A percentile compares a stretch with the other conserved stretches of the same genome.
Conservation (phyloP, 1,140 invertebrate species). For the Bicyclus anynana region DNA sequence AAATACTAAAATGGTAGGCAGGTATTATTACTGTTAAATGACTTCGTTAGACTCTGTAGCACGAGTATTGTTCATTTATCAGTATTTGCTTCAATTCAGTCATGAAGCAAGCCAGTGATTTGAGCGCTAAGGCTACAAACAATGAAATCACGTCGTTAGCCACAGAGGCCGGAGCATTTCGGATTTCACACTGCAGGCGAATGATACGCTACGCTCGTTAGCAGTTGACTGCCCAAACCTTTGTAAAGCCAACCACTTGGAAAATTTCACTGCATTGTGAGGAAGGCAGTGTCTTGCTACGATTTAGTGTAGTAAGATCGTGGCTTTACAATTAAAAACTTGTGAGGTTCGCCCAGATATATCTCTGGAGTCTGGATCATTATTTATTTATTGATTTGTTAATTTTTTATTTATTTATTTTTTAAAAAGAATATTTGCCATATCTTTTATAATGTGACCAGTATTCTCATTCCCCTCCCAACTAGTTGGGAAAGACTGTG, state of each 20-base stretch:
- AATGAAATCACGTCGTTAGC: constrained; percentile 36
- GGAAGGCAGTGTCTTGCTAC: not conserved
- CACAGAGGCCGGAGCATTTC: constrained; percentile 32
- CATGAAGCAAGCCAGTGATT: constrained; percentile 17
- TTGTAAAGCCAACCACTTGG: constrained; percentile 11
- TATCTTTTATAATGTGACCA: too few relatives aligned
- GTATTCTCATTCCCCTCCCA: too few relatives aligned
- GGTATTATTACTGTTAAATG: too few relatives aligned
- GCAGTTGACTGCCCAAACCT: constrained; percentile 13
- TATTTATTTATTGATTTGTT: too few relatives aligned
- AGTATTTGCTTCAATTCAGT: constrained; percentile 15
- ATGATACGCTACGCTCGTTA: constrained; percentile 45
- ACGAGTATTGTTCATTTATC: constrained; percentile 12
- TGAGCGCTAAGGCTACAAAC: constrained; percentile 25
- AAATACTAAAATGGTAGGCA: too few relatives aligned
- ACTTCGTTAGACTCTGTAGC: not conserved
- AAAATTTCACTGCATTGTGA: constrained; percentile 15
- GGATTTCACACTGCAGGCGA: constrained; percentile 33
- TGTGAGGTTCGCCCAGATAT: too few relatives aligned
- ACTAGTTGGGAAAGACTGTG: too few relatives aligned
- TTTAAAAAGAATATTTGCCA: too few relatives aligned
- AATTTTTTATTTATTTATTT: too few relatives aligned
- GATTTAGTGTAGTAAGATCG: too few relatives aligned
- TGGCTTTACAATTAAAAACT: too few relatives aligned
- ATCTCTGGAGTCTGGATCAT: too few relatives aligned